Percentiles rank a stretch among this genome's conserved stretches.
Evolutionary conservation across 2,888 invertebrate species (phyloP).

Genomic region (Molorchus minor): DNA sequence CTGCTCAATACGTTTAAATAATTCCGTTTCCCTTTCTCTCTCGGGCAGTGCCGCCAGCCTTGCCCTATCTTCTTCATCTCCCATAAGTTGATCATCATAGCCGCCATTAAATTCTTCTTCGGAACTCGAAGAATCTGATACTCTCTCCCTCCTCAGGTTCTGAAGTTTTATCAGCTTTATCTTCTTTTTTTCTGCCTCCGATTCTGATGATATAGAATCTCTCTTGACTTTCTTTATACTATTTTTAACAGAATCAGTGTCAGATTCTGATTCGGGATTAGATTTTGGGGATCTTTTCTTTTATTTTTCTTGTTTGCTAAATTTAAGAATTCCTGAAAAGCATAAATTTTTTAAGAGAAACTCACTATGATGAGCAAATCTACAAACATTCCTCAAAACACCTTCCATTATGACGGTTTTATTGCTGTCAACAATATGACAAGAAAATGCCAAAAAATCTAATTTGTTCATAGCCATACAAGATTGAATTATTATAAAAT

Average conservation of each 20-base stretch:
- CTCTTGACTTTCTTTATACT: constrained; percentile 53
- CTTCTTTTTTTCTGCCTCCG: constrained; percentile 63
- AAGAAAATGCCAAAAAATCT: constrained; percentile 11
- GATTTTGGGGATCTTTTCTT: constrained; percentile 63
- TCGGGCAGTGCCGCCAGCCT: constrained; percentile 92
- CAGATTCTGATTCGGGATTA: constrained; percentile 58
- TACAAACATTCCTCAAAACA: constrained; percentile 13
- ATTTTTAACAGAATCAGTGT: constrained; percentile 53
- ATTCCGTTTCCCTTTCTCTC: constrained; percentile 96
- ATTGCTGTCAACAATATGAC: not conserved
- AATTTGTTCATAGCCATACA: constrained; percentile 5
- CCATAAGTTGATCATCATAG: constrained; percentile 96
- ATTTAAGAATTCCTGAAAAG: constrained; percentile 77
- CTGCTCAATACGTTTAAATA: constrained; percentile 95
- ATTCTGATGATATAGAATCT: constrained; percentile 52
- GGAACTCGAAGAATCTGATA: constrained; percentile 73
- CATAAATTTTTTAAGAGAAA: constrained; percentile 42
- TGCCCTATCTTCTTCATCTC: constrained; percentile 94
- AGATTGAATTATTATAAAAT: constrained; percentile 21
- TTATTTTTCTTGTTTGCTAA: constrained; percentile 82
- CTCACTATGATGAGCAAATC: not conserved
- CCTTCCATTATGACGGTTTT: not conserved
- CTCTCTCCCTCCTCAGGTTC: constrained; percentile 92
- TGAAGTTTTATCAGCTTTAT: constrained; percentile 64
- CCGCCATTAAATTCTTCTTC: constrained; percentile 96